Base-by-base conservation (phyloP, 2,113 vertebrate genomes). In the Tauraco erythrolophus region DNA sequence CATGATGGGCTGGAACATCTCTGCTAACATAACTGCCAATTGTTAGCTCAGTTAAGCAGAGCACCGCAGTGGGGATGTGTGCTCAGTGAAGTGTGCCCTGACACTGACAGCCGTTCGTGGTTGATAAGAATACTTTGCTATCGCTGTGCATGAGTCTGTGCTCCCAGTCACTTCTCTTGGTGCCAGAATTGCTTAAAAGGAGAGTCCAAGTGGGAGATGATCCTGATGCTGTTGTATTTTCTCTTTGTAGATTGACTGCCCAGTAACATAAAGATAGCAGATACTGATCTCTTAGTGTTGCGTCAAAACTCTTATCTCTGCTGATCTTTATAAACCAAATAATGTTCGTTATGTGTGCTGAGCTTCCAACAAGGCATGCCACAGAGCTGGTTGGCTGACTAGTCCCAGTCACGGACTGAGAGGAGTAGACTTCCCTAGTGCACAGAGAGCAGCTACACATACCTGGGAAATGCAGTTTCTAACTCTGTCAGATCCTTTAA, bases 11-110 rank as follows among this genome's bases (percentile, higher is more conserved):
- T 88, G 69, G 82, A 92, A 48, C n/a, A 41, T 89, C 64, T 68
- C 90, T 86, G 92, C 88, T 88, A 58, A 39, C 21, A 1, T 76
- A 77, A 69, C n/a, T 84, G 85, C 60, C 90, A 90, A 74, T 62
- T 95, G 85, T 56, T 68, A 66, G 5, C 75, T 30, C 1, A 3
- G 75, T 91, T 33, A 62, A 51, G 75, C 58, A 33, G 91, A n/a
- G 60, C 0, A 0, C 41, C 77, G 3, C 4, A 0, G 2, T 0
- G 1, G 84, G 84, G 48, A 54, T 71, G 51, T 28, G 43, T 4
- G 35, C 64, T 37, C 48, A 35, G 82, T 11, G 23, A 51, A 64
- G 46, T 1, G 3, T 50, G 76, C 31, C 56, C 62, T 15, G 4
- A 17, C 18, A 1, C 78, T 65, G 70, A 19, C 54, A 46, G 69